Evolutionary conservation across 2,888 invertebrate genomes (phyloP).

Genomic region (Beris chalybata): DNA sequence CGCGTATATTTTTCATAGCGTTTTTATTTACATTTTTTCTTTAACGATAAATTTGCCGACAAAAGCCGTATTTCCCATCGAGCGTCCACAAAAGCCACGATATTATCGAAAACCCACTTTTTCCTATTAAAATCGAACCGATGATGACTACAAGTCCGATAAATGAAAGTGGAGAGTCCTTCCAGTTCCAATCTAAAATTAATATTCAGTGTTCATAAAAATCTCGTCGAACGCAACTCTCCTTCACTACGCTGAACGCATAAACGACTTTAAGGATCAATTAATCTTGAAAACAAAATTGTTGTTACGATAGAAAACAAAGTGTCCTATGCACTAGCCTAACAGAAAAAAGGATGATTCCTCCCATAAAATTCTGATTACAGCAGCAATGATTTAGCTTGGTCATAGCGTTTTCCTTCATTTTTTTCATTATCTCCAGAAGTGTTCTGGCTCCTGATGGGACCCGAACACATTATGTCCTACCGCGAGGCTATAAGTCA

Average conservation of each 20-base stretch:
- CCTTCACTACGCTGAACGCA: too few species aligned
- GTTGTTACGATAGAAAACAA: not conserved
- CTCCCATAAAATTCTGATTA: constrained; percentile 22
- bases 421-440: not conserved
- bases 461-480: constrained; percentile 18
- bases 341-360: constrained; percentile 3
- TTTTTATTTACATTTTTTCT: too few species aligned
- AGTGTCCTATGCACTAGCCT: not conserved
- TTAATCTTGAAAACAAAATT: constrained; percentile 1
- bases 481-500: constrained; percentile 23
- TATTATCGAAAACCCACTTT: too few species aligned
- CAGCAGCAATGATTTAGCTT: constrained; percentile 3
- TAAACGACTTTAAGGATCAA: not conserved
- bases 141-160: too few species aligned
- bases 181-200: not conserved
- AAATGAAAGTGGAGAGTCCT: too few species aligned
- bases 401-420: constrained; percentile 12
- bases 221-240: not conserved
- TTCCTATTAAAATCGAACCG: too few species aligned
- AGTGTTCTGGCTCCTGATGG: constrained; percentile 4
- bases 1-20: too few species aligned
- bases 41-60: too few species aligned
- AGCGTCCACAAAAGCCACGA: too few species aligned
- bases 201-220: constrained; percentile 1
- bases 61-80: too few species aligned